Conservation (phyloP, 1,140 invertebrate species). For the Drosophila parabipectinata region DNA sequence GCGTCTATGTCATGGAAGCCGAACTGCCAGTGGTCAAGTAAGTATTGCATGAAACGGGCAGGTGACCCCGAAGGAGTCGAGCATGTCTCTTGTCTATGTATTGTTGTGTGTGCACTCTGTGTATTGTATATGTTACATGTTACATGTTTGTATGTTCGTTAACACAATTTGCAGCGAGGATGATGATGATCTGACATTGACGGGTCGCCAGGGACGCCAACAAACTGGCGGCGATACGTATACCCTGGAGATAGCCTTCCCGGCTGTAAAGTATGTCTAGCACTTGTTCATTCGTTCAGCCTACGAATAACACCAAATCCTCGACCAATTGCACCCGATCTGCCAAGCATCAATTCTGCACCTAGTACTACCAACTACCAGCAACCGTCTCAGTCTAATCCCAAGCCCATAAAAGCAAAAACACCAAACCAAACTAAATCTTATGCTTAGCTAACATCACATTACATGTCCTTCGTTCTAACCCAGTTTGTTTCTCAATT, state of each 20-base stretch:
- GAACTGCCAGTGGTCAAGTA: constrained; percentile 93
- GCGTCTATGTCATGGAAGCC: constrained; percentile 91
- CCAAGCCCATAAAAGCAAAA: constrained; percentile 19
- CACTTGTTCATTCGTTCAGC: constrained; percentile 30
- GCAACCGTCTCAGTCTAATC: constrained; percentile 34
- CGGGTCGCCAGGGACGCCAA: constrained; percentile 87
- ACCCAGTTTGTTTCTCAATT: constrained; percentile 4
- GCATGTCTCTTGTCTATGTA: constrained; percentile 35
- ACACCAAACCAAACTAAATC: constrained; percentile 8
- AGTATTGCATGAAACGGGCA: constrained; percentile 79
- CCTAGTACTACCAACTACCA: constrained; percentile 49
- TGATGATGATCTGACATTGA: constrained; percentile 64
- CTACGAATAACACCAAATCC: constrained; percentile 17
- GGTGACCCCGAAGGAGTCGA: neutral
- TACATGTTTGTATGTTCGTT: constrained; percentile 60
- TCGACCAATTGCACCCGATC: constrained; percentile 51
- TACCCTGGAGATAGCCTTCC: constrained; percentile 95
- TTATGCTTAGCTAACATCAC: constrained; percentile 53
- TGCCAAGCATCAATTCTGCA: constrained; percentile 46
- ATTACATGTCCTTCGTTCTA: constrained; percentile 45
- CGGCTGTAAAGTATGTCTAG: constrained; percentile 93
- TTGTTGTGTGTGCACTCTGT: constrained; percentile 37
- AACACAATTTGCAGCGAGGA: constrained; percentile 76
- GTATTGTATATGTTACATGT: constrained; percentile 56
- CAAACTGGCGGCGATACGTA: constrained; percentile 90